Evolutionary conservation across 2,797 vertebrate genomes (phyloP).

Genomic region (Protonibea diacanthus): DNA sequence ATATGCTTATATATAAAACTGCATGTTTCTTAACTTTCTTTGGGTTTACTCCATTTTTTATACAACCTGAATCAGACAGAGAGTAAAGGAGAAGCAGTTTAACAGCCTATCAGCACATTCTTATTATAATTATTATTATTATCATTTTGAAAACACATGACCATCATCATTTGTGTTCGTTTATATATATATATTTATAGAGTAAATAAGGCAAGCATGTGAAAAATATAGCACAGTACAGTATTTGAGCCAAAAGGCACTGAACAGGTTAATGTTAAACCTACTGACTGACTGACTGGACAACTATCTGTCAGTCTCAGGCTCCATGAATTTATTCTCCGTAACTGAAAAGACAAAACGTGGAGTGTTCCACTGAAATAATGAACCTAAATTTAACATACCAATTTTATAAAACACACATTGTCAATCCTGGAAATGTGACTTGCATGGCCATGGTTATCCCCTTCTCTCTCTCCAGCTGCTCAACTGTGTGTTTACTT

Average conservation of each 20-base stretch:
- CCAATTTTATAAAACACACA: slow-evolving; percentile 31
- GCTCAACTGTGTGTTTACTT: slow-evolving; percentile 84
- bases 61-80: slow-evolving; percentile 31
- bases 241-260: slow-evolving; percentile 59
- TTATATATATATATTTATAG: slow-evolving; percentile 4
- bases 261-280: slow-evolving; percentile 29
- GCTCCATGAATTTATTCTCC: slow-evolving; percentile 34
- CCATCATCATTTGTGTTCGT: slow-evolving; percentile 25
- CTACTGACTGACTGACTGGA: slow-evolving; percentile 13
- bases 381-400: slow-evolving; percentile 28
- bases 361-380: slow-evolving; percentile 29
- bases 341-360: slow-evolving; percentile 17
- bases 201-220: slow-evolving; percentile 63
- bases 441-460: slow-evolving; percentile 9
- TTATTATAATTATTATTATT: background rate
- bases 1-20: slow-evolving; percentile 49
- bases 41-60: slow-evolving; percentile 36
- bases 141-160: slow-evolving; percentile 51
- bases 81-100: background rate
- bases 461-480: background rate
- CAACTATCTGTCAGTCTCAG: slow-evolving; percentile 22
- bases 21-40: slow-evolving; percentile 27
- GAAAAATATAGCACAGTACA: slow-evolving; percentile 45
- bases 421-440: slow-evolving; percentile 35
- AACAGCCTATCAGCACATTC: slow-evolving; percentile 18